Conservation (phyloP, 2,888 invertebrate species). For the Gastracanthus pulcherrimus region DNA sequence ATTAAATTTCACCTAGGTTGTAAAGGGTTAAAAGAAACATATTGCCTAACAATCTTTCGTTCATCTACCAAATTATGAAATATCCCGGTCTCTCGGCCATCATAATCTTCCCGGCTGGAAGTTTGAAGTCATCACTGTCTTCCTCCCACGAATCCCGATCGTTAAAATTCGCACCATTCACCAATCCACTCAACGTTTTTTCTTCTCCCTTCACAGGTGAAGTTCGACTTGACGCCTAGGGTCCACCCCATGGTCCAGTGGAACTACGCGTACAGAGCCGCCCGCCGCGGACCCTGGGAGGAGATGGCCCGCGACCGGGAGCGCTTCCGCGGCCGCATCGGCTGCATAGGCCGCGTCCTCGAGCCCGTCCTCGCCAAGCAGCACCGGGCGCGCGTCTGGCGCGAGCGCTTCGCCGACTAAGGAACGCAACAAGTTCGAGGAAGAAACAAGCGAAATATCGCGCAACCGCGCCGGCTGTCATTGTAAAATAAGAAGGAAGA, state of each 20-base stretch:
- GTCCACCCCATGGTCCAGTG: constrained; percentile 79
- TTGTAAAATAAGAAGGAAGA: no score
- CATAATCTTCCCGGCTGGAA: no score
- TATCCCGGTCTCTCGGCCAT: no score
- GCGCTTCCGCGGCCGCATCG: constrained; percentile 78
- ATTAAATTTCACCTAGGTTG: no score
- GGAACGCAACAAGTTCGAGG: no score
- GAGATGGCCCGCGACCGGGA: constrained; percentile 79
- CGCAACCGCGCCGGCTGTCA: no score
- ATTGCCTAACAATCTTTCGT: no score
- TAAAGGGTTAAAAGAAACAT: no score
- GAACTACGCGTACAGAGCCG: constrained; percentile 80
- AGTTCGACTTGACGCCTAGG: constrained; percentile 76
- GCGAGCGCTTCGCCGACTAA: constrained; percentile 73
- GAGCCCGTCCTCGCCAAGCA: constrained; percentile 75
- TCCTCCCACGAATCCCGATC: no score
- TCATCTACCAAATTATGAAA: no score
- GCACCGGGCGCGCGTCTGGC: constrained; percentile 78
- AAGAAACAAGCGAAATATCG: no score
- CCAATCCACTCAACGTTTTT: background rate
- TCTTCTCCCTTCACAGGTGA: constrained; percentile 76
- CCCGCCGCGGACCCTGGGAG: constrained; percentile 81
- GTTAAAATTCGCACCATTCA: background rate
- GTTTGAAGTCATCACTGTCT: no score
- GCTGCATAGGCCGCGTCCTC: constrained; percentile 72